phyloP scores from a whole-genome alignment of 1,140 invertebrate species.

The Conopomorpha cramerella region DNA sequence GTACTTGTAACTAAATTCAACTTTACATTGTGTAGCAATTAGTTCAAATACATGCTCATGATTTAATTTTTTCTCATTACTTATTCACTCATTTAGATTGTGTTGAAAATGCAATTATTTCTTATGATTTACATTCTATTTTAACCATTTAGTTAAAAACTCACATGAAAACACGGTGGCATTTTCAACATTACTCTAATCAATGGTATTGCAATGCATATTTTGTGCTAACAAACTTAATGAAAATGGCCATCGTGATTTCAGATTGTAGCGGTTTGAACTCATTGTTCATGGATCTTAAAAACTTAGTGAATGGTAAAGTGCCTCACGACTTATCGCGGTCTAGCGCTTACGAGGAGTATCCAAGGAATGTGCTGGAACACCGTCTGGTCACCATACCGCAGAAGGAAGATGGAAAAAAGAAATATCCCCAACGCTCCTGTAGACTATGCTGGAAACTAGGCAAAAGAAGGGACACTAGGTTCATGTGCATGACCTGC shows the following conservation, averaged over 20 bases:
- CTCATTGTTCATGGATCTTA: conserved; percentile 49
- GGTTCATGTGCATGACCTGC: conserved; percentile 56
- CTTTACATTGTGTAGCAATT: too few relatives aligned
- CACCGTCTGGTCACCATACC: conserved; percentile 53
- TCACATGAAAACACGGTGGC: conserved; percentile 55
- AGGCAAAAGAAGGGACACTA: conserved; percentile 47
- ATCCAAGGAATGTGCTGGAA: conserved; percentile 24
- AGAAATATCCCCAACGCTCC: conserved; percentile 56
- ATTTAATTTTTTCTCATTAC: conserved; percentile 11
- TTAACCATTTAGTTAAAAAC: too few relatives aligned
- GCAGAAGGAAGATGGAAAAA: conserved; percentile 59
- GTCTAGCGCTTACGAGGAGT: conserved; percentile 27
- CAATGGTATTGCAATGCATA: conserved; percentile 8
- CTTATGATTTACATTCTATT: conserved; percentile 27
- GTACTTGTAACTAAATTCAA: too few relatives aligned
- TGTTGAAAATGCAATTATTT: conserved; percentile 59
- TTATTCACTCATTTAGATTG: conserved; percentile 27
- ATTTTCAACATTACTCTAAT: conserved; percentile 58
- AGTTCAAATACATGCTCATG: conserved; percentile 27
- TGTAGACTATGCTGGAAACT: conserved; percentile 55
- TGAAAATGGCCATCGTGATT: conserved; percentile 59
- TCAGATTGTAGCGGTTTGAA: conserved; percentile 49
- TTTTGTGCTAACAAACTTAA: conserved; percentile 17
- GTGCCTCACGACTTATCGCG: conserved; percentile 27
- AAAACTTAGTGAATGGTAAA: conserved; percentile 53